Conservation (phyloP, 2,113 vertebrate genomes). For the Ranitomeya variabilis region DNA sequence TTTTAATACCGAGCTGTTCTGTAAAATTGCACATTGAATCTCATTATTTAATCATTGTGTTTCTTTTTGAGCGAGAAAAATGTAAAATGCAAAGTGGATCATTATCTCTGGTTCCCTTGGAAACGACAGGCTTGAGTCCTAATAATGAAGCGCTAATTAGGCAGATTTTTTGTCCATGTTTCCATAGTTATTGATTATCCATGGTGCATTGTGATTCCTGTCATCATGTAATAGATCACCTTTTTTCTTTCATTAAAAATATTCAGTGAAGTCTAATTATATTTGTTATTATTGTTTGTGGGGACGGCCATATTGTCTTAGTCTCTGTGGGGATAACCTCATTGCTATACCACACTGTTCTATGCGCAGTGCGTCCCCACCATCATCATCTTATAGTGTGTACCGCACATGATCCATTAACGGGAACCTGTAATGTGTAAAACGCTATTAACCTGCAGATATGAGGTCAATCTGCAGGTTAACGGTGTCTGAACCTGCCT, state of each 20-base stretch:
- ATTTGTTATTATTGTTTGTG: neutral
- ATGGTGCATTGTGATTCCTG: neutral
- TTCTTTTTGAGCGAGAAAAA: neutral
- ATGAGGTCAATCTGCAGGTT: no score
- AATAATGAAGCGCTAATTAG: slow-evolving; percentile 38
- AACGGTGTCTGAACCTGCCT: no score
- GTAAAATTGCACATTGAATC: neutral
- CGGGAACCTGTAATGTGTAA: no score
- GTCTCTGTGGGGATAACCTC: neutral
- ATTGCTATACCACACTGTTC: neutral
- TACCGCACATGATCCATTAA: no score
- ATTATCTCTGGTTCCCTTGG: slow-evolving; percentile 31
- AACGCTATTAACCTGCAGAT: no score
- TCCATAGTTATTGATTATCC: slow-evolving; percentile 45
- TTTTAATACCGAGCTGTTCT: neutral
- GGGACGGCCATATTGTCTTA: neutral
- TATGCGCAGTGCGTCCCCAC: no score
- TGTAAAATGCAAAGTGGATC: slow-evolving; percentile 13
- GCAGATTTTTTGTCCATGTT: slow-evolving; percentile 29
- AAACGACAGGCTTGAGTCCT: slow-evolving; percentile 21
- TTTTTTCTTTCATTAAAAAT: neutral
- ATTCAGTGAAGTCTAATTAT: neutral
- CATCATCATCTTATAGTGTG: neutral
- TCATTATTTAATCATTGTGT: neutral
- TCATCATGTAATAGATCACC: neutral